Base-by-base conservation (phyloP, 2,797 vertebrate species). In the Hybognathus amarus region DNA sequence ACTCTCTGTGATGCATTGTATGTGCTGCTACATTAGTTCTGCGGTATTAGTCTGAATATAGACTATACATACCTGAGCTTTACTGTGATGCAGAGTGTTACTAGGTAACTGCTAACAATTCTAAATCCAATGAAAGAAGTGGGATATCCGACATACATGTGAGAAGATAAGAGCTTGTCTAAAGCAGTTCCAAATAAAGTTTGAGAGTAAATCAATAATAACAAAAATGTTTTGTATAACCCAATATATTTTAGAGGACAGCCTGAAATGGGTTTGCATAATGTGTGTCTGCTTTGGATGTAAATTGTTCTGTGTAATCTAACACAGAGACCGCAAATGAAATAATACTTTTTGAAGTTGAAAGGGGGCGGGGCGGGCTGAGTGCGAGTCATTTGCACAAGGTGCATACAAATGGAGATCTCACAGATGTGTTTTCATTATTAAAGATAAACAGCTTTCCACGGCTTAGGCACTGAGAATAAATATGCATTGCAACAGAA, bases 281-380 rank as follows among this genome's bases (percentile, higher is more conserved):
- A 83, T 84, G 68, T 89, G 85, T 84, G 87, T 78, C 89, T 92
- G 83, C 87, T 92, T 92, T 92, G 88, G 89, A 93, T 92, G 89
- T 77, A 61, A 61, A 77, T 77, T 64, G 85, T 86, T 90, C 75
- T 83, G 89, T 88, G 86, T 47, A 69, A 68, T 85, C 80, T 86
- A 11, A 12, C 59, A 50, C 33, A 68, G 77, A 83, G 77, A 75
- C 81, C 22, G 17, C 54, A 83, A 82, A 87, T 76, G 40, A 79
- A 84, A 83, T 83, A 69, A 79, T 77, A 71, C 68, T 79, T 79
- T 85, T 47, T 79, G 15, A 73, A 83, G 68, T 56, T 24, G 50
- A 40, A 79, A 74, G 83, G 76, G 88, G 75, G 73, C 2, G 83
- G 81, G 80, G 4, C 4, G 15, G 9, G n/a, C 40, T 91, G 85